Conservation (phyloP, 2,888 invertebrate species). For the Iselma pallidipennis region DNA sequence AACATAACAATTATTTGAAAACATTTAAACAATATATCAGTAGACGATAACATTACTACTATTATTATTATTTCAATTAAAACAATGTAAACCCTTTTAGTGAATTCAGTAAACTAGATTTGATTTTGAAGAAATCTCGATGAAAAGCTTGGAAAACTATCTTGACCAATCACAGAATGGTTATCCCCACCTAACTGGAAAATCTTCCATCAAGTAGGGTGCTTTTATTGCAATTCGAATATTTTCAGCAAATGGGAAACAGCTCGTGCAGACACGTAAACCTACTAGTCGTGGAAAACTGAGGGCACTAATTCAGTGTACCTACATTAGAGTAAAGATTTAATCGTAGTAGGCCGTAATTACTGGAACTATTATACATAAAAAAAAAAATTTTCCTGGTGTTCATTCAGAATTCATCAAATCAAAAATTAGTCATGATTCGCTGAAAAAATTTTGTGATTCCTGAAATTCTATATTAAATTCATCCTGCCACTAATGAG, state of each 20-base stretch:
- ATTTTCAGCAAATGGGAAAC: conserved; percentile 14
- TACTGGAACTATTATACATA: too few species aligned
- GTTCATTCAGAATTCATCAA: too few species aligned
- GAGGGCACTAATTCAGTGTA: too few species aligned
- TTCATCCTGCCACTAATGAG: too few species aligned
- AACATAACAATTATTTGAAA: conserved; percentile 26
- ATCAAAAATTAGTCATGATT: too few species aligned
- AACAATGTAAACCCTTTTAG: not conserved
- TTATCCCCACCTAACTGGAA: conserved; percentile 34
- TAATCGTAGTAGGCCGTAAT: too few species aligned
- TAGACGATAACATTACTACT: conserved; percentile 32
- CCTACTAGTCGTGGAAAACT: conserved; percentile 41
- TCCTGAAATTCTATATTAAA: not conserved
- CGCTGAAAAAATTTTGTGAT: too few species aligned
- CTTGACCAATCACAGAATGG: conserved; percentile 45
- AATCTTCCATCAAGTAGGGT: not conserved
- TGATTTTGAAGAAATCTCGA: not conserved
- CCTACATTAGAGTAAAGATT: too few species aligned
- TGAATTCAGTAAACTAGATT: not conserved
- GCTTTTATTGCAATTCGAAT: not conserved
- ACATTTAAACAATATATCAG: conserved; percentile 34
- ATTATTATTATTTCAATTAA: not conserved
- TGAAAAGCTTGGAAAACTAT: conserved; percentile 17
- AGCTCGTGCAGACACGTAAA: conserved; percentile 45
- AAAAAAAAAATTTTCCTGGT: too few species aligned